Conservation (phyloP, 2,113 vertebrate genomes). For the Tyrannus savana region DNA sequence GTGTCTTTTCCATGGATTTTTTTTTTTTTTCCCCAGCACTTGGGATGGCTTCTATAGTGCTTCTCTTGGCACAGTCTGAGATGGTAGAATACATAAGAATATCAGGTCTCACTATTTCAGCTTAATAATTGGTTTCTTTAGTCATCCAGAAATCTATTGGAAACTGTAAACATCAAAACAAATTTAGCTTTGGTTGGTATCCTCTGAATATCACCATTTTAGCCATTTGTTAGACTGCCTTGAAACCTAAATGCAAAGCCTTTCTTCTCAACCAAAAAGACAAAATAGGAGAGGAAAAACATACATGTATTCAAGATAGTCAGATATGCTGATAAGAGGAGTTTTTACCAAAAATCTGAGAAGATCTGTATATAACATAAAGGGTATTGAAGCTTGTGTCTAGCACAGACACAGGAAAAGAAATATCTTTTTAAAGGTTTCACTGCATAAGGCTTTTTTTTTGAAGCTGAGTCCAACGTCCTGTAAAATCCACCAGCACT, state of each 20-base stretch:
- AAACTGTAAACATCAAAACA: conserved; percentile 51
- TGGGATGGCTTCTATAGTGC: neutral
- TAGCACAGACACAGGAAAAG: neutral
- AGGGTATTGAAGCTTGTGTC: neutral
- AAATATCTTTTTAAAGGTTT: neutral
- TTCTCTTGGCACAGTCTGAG: neutral
- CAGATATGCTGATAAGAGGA: neutral
- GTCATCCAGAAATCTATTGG: conserved; percentile 37
- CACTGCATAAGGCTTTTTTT: neutral
- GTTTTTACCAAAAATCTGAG: neutral
- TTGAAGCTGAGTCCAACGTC: neutral
- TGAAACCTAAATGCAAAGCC: neutral
- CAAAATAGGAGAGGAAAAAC: neutral
- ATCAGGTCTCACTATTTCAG: conserved; percentile 21
- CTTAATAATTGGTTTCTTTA: conserved; percentile 32
- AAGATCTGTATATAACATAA: neutral
- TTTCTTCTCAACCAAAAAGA: conserved; percentile 8
- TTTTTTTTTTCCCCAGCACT: neutral
- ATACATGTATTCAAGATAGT: neutral
- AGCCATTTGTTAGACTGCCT: conserved; percentile 35
- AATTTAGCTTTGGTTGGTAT: conserved; percentile 32
- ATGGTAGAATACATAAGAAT: neutral
- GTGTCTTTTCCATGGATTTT: neutral
- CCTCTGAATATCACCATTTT: conserved; percentile 25
- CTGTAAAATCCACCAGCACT: neutral